phyloP scores from a whole-genome alignment of 53 echinoderm and acorn worm species.

The Temnopleurus reevesii region DNA sequence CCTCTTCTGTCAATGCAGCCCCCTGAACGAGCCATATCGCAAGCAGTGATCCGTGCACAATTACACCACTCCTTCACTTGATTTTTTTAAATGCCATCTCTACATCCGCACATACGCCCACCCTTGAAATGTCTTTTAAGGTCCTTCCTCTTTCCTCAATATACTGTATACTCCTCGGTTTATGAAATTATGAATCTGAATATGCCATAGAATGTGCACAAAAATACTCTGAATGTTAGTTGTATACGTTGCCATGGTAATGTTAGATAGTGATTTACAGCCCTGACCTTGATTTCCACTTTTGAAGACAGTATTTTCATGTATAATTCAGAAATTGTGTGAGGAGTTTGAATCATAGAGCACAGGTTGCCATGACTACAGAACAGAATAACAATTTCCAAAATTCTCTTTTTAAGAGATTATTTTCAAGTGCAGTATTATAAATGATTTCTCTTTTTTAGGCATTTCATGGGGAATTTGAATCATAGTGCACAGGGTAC shows the following conservation, averaged over 20 bases:
- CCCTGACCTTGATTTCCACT: background rate
- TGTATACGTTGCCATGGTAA: background rate
- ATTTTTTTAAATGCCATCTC: conserved; percentile 2
- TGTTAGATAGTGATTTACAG: background rate
- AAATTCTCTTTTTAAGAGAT: too few relatives aligned
- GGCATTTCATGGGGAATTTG: too few relatives aligned
- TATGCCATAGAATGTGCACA: too few relatives aligned
- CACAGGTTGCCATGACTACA: too few relatives aligned
- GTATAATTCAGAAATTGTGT: background rate
- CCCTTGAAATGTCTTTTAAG: background rate
- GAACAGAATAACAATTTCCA: too few relatives aligned
- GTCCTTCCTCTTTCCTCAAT: background rate
- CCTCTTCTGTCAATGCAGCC: background rate
- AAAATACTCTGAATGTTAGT: background rate
- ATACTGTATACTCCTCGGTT: background rate
- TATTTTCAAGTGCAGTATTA: too few relatives aligned
- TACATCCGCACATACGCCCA: background rate
- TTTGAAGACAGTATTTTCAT: background rate
- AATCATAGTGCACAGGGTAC: too few relatives aligned
- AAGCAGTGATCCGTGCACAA: conserved; percentile 29
- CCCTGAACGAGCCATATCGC: background rate
- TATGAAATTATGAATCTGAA: background rate
- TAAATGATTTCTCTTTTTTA: too few relatives aligned
- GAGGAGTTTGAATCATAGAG: background rate
- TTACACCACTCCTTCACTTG: conserved; percentile 8